Base-by-base conservation (phyloP, 2,113 vertebrate species). In the Elephantulus edwardii region DNA sequence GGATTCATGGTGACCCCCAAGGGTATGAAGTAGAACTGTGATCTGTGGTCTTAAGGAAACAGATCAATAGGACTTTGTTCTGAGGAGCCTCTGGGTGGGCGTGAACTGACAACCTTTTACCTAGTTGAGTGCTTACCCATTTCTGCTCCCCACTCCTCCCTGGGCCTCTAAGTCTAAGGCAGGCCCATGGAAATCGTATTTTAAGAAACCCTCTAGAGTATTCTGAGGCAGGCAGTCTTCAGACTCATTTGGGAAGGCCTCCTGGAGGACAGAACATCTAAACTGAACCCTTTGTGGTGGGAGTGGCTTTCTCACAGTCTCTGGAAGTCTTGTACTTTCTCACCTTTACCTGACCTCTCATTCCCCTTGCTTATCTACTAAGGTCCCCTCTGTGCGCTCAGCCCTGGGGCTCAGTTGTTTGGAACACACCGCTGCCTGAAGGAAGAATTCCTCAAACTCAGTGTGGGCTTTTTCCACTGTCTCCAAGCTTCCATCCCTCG, bases 401-500 rank as follows among this genome's bases (percentile, higher is more conserved):
- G 33, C 3, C 22, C 64, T 13, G 42, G 17, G 10, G 30, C 52
- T 11, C 26, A 2, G 3, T 4, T 6, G 64, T 16, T 24, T 22
- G 44, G 44, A 56, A 97, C 98, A 0, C 96, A 99, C 99, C 4
- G 97, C 97, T 46, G 98, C 98, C 97, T 98, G 98, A 19, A 97
- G 24, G 38, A 99, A 97, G 96, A 99, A 99, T 72, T 97, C 95
- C 35, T 98, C 97, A 52, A 99, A 98, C 80, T 88, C 97, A 3
- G 97, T 83, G 0, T 98, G 84, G 0, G 97, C 96, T 80, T 97
- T 96, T 95, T 98, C 98, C 86, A 97, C 95, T 20, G 75, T 88
- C 44, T 98, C 89, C 10, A 96, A 95, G 35, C 97, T 97, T 70
- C 97, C 94, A 0, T 98, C 97, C 35, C 97, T 96, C 0, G 97